These are phyloP conservation scores for Alexandromys fortis DNA, from an alignment of 2,113 vertebrate genomes.

Conservation along the genomic window DNA sequence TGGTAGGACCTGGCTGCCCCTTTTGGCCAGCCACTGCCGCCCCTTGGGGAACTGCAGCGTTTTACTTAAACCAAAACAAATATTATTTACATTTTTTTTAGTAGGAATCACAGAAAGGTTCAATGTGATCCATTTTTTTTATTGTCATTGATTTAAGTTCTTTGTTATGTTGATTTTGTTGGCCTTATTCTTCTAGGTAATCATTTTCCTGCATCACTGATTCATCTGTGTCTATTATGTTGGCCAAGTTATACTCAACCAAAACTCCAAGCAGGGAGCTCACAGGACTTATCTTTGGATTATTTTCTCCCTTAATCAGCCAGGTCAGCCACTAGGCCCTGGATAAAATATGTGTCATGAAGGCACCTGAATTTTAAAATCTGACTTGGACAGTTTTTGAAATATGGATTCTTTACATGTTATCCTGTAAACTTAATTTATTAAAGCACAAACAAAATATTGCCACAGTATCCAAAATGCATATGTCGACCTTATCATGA, in stretches of 20 bases:
- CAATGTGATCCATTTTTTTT: neutral
- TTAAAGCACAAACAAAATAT: no score
- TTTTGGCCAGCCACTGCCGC: no score
- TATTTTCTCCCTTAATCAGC: neutral
- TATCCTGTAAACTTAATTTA: no score
- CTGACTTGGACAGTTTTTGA: neutral
- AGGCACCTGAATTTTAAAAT: neutral
- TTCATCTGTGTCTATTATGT: neutral
- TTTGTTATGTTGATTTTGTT: neutral
- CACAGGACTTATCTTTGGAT: neutral
- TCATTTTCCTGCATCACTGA: neutral
- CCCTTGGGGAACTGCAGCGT: no score
- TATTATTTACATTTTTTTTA: neutral
- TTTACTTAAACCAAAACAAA: no score
- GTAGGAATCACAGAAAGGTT: neutral
- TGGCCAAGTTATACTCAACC: neutral
- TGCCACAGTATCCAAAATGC: neutral
- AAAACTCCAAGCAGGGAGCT: neutral
- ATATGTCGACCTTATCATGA: neutral
- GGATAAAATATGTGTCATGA: neutral
- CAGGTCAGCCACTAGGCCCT: neutral
- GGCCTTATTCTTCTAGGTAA: neutral
- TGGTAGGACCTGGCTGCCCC: no score
- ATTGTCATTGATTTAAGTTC: neutral
- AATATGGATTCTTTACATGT: neutral